Conservation (phyloP, 1,140 invertebrate species). For the Berghia stephanieae region DNA sequence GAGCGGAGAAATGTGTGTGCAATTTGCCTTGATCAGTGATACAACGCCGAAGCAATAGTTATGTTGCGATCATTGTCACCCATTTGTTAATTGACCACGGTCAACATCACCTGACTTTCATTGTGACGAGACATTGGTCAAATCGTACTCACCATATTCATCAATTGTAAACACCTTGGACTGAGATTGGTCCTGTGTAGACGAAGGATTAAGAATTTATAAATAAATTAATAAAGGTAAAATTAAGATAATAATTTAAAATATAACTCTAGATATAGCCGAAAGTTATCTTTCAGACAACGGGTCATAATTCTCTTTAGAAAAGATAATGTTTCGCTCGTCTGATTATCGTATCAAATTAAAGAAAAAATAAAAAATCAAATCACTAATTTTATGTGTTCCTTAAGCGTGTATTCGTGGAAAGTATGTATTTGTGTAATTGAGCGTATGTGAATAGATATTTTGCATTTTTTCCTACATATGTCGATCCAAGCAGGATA, state of each 20-base stretch:
- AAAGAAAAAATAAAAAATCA: neutral
- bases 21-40: too few relatives aligned
- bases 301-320: neutral
- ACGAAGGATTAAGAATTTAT: neutral
- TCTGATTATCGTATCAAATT: neutral
- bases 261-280: neutral
- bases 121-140: too few relatives aligned
- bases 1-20: too few relatives aligned
- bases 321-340: neutral
- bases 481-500: too few relatives aligned
- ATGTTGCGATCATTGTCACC: too few relatives aligned
- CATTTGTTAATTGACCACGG: too few relatives aligned
- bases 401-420: too few relatives aligned
- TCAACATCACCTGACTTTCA: too few relatives aligned
- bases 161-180: slow-evolving; percentile 71
- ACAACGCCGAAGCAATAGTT: too few relatives aligned
- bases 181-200: slow-evolving; percentile 53
- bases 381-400: neutral
- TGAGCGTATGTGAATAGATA: slow-evolving; percentile 16
- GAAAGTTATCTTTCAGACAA: neutral
- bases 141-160: slow-evolving; percentile 67
- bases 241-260: neutral
- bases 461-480: too few relatives aligned
- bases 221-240: neutral
- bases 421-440: slow-evolving; percentile 5